Evolutionary conservation across 2,888 invertebrate genomes (phyloP).

Genomic region (Dugesia japonica): DNA sequence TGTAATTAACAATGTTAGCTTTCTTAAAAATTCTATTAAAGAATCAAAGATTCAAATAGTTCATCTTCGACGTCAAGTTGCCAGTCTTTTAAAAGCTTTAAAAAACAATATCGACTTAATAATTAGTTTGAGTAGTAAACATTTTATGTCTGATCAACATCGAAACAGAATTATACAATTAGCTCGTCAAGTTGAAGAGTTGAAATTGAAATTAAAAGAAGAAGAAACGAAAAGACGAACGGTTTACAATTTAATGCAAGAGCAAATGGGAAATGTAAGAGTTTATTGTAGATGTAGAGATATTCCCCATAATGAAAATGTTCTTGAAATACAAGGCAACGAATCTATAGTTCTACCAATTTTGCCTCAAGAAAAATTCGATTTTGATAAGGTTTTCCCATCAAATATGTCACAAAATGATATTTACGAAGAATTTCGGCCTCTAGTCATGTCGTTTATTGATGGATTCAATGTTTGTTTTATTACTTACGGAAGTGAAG

Average conservation of each 20-base stretch:
- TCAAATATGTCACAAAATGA: conserved; percentile 21
- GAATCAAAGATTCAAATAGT: not conserved
- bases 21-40: not conserved
- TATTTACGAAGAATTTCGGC: conserved; percentile 29
- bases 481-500: conserved; percentile 33
- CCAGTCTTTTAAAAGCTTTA: not conserved
- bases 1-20: not conserved
- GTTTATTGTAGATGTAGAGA: conserved; percentile 28
- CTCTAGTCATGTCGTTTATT: conserved; percentile 31
- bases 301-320: not conserved
- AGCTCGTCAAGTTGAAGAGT: not conserved
- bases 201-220: conserved; percentile 4
- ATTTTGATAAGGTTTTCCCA: not conserved
- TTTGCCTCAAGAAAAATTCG: not conserved
- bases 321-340: not conserved
- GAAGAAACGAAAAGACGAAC: not conserved
- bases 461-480: conserved; percentile 33
- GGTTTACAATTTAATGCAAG: conserved; percentile 22
- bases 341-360: conserved; percentile 1
- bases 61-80: not conserved
- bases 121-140: conserved; percentile 1
- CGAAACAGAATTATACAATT: not conserved
- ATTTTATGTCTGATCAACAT: not conserved
- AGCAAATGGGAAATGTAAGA: conserved; percentile 16
- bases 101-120: conserved; percentile 8